Conservation (phyloP, 2,797 vertebrate species). For the Loris lydekkerianus region DNA sequence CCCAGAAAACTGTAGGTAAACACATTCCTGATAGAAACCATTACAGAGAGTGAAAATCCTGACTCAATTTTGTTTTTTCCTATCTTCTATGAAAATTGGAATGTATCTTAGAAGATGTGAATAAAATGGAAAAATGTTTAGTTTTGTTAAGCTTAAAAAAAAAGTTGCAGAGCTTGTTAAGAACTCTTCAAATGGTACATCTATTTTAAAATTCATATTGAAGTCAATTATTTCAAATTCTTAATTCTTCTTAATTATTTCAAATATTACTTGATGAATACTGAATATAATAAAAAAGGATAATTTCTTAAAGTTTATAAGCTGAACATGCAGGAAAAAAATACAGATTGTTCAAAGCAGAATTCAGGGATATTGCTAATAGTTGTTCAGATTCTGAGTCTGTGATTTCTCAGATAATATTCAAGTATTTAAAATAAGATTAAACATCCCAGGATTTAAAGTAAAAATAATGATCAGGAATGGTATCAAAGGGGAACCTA, state of each 20-base stretch:
- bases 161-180: not conserved
- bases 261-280: conserved; percentile 16
- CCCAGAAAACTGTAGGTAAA: conserved; percentile 65
- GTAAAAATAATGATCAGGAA: not conserved
- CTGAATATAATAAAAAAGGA: conserved; percentile 41
- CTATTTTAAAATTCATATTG: conserved; percentile 20
- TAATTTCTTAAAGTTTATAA: not conserved
- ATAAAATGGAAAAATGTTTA: conserved; percentile 44
- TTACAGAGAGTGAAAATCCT: not conserved
- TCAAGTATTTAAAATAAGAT: conserved; percentile 39
- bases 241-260: conserved; percentile 30
- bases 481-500: not conserved
- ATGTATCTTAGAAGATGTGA: conserved; percentile 46
- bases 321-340: not conserved
- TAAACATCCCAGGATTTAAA: not conserved
- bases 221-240: conserved; percentile 46
- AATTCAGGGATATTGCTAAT: not conserved
- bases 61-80: not conserved
- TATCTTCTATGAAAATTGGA: conserved; percentile 33
- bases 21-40: not conserved
- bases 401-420: not conserved
- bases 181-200: conserved; percentile 41
- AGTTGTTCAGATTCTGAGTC: not conserved
- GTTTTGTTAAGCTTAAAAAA: not conserved
- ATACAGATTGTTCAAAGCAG: not conserved